Conservation (phyloP, 2,888 invertebrate species). For the Heliconius ismenius region DNA sequence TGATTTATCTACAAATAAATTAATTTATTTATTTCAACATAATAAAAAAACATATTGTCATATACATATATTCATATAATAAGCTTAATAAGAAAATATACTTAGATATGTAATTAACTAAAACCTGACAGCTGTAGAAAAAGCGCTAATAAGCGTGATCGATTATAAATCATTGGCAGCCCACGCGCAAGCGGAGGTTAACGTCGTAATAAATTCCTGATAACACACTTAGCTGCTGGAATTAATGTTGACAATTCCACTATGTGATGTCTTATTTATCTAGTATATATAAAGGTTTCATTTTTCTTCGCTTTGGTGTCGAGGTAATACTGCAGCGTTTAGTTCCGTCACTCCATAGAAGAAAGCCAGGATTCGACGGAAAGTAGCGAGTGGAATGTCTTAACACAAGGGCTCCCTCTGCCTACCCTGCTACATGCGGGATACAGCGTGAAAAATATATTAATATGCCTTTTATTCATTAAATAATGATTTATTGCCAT, state of each 20-base stretch:
- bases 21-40: not conserved
- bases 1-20: no score
- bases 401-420: no score
- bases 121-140: not conserved
- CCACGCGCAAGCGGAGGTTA: not conserved
- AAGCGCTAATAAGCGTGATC: slow-evolving; percentile 15
- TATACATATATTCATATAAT: not conserved
- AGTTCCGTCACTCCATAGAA: no score
- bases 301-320: no score
- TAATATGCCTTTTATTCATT: not conserved
- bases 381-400: no score
- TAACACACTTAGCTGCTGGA: slow-evolving; percentile 10
- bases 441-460: not conserved
- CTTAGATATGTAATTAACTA: not conserved
- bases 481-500: not conserved
- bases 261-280: not conserved
- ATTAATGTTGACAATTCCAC: not conserved
- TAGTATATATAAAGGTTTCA: not conserved
- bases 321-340: no score
- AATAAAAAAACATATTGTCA: not conserved
- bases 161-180: not conserved
- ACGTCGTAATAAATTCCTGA: slow-evolving; percentile 17
- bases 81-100: not conserved
- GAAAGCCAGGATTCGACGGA: no score
- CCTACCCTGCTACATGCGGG: no score